Percentiles rank a stretch among this genome's conserved stretches.
These are phyloP conservation scores for Bergia sp. DNA, from an alignment of 92 coral and sea anemone genomes.

Conservation along the genomic window DNA sequence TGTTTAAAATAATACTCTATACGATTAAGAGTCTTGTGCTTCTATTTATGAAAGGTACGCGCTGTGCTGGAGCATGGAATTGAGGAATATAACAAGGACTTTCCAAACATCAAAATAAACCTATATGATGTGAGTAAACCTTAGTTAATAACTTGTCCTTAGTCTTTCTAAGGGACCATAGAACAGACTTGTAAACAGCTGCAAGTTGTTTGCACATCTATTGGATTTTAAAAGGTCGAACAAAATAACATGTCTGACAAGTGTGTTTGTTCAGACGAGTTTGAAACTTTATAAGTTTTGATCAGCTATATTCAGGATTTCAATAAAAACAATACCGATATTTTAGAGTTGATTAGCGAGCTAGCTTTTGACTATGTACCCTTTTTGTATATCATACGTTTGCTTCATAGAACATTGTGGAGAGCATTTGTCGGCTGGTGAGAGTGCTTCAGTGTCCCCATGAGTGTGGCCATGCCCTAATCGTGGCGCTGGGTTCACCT, in stretches of 20 bases:
- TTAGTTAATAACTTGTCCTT: not conserved
- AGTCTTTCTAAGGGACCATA: too few species aligned
- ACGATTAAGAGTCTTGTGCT: not conserved
- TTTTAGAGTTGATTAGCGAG: not conserved
- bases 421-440: conserved; percentile 93
- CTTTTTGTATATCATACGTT: not conserved
- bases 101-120: conserved; percentile 85
- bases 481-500: conserved; percentile 95
- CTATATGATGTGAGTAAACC: conserved; percentile 76
- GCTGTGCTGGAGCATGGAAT: conserved; percentile 94
- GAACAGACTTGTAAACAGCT: too few species aligned
- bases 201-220: not conserved
- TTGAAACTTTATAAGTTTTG: not conserved
- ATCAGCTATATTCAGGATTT: too few species aligned
- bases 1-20: not conserved
- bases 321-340: too few species aligned
- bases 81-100: conserved; percentile 96
- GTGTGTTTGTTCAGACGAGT: not conserved
- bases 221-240: not conserved
- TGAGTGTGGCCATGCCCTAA: conserved; percentile 95
- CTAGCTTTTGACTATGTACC: not conserved
- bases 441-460: conserved; percentile 94
- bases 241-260: not conserved
- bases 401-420: conserved; percentile 82
- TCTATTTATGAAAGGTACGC: conserved; percentile 65